These are phyloP conservation scores for Parasteatoda tepidariorum DNA, from an alignment of 1,140 invertebrate genomes.

Conservation along the genomic window DNA sequence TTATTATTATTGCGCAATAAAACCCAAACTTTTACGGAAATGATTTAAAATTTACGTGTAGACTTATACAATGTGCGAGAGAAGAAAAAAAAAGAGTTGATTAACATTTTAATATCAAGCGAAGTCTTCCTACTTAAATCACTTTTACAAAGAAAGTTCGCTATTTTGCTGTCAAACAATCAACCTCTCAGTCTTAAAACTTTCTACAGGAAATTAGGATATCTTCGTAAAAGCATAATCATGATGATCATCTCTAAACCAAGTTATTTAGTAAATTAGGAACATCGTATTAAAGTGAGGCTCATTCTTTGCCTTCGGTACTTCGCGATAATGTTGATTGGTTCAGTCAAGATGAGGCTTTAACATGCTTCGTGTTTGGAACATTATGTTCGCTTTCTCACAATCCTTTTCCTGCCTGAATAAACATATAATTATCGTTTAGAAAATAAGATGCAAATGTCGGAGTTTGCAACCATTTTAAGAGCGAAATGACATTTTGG, in stretches of 20 bases:
- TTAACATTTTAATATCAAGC: too few relatives aligned
- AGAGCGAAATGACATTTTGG: neutral
- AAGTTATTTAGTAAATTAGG: conserved; percentile 38
- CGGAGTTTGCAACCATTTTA: neutral
- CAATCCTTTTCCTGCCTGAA: neutral
- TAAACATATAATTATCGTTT: conserved; percentile 33
- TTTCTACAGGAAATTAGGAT: conserved; percentile 16
- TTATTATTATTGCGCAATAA: too few relatives aligned
- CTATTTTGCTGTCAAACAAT: too few relatives aligned
- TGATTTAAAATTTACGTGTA: too few relatives aligned
- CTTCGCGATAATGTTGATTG: conserved; percentile 15
- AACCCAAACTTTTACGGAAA: too few relatives aligned
- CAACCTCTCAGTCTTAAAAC: conserved; percentile 12
- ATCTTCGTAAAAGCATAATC: neutral
- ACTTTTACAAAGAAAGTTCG: too few relatives aligned
- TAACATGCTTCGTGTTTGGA: conserved; percentile 2
- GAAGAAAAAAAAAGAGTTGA: too few relatives aligned
- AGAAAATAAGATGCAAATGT: conserved; percentile 23
- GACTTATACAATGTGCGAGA: too few relatives aligned
- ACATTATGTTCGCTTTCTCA: neutral
- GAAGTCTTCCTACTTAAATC: too few relatives aligned
- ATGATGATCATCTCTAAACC: conserved; percentile 28
- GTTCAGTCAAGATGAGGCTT: neutral
- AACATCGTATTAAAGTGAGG: neutral
- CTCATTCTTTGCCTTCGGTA: conserved; percentile 5